Conservation (phyloP, 2,888 invertebrate species). For the Latheticus oryzae region DNA sequence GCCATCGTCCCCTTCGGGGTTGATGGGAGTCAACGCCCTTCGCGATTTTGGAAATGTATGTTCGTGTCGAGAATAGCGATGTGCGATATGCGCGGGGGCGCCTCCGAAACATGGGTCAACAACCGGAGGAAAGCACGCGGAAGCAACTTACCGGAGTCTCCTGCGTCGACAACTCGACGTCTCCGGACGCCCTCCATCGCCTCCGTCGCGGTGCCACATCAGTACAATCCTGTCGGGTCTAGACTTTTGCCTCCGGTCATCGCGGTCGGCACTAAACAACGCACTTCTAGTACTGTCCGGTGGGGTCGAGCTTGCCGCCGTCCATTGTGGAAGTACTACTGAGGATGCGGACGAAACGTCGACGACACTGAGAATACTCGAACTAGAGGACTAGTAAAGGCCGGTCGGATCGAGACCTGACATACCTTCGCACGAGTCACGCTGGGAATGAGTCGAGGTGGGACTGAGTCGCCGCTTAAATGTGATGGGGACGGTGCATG, state of each 20-base stretch:
- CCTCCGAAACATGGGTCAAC: conserved; percentile 56
- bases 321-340: conserved; percentile 53
- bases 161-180: conserved; percentile 65
- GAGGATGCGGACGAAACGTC: conserved; percentile 31
- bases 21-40: conserved; percentile 60
- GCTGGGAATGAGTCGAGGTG: conserved; percentile 55
- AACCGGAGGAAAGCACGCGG: conserved; percentile 55
- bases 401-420: conserved; percentile 63
- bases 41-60: conserved; percentile 56
- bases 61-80: conserved; percentile 56
- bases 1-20: conserved; percentile 42
- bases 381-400: conserved; percentile 59
- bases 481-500: conserved; percentile 48
- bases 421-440: conserved; percentile 53
- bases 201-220: conserved; percentile 64
- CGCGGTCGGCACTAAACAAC: conserved; percentile 33
- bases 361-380: conserved; percentile 29
- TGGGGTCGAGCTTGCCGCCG: conserved; percentile 64
- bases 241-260: conserved; percentile 54
- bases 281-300: conserved; percentile 60
- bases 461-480: conserved; percentile 55
- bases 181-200: conserved; percentile 65
- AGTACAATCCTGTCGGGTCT: conserved; percentile 65
- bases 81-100: conserved; percentile 56
- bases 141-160: conserved; percentile 63